Conservation (phyloP, 2,888 invertebrate genomes). For the Polymixis lichenea region DNA sequence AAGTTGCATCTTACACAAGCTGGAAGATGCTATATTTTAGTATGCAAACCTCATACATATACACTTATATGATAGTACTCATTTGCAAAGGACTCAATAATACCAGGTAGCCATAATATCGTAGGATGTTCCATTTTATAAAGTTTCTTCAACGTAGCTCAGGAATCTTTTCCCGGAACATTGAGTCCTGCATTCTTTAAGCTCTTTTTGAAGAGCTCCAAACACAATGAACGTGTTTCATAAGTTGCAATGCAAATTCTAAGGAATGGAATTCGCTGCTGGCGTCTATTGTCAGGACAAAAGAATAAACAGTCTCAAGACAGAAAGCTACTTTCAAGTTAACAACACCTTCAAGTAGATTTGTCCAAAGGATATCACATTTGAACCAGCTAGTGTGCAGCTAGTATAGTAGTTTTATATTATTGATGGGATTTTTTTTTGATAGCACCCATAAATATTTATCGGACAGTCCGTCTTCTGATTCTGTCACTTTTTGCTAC, state of each 20-base stretch:
- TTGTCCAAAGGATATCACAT: conserved; percentile 4
- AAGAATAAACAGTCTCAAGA: conserved; percentile 30
- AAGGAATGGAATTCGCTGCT: conserved; percentile 31
- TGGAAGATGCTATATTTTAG: conserved; percentile 12
- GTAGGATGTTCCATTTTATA: conserved; percentile 15
- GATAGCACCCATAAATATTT: not conserved
- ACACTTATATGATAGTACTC: not conserved
- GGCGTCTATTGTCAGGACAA: conserved; percentile 43
- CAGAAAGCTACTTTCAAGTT: conserved; percentile 7
- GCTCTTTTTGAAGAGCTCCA: conserved; percentile 20
- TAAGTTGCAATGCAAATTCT: conserved; percentile 49
- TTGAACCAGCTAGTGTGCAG: not conserved
- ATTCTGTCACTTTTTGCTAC: not conserved
- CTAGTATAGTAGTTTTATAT: not conserved
- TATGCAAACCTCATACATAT: conserved; percentile 18
- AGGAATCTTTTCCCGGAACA: conserved; percentile 38
- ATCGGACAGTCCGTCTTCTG: not conserved
- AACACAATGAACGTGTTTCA: conserved; percentile 45
- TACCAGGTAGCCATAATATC: conserved; percentile 18
- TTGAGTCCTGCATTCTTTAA: conserved; percentile 21
- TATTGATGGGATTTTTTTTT: not conserved
- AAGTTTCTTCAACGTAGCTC: conserved; percentile 1
- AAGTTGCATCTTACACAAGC: conserved; percentile 31
- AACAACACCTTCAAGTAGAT: not conserved
- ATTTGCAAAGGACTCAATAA: conserved; percentile 12